Base-by-base conservation (phyloP, 2,113 vertebrate genomes). In the Chaetodon trifascialis region DNA sequence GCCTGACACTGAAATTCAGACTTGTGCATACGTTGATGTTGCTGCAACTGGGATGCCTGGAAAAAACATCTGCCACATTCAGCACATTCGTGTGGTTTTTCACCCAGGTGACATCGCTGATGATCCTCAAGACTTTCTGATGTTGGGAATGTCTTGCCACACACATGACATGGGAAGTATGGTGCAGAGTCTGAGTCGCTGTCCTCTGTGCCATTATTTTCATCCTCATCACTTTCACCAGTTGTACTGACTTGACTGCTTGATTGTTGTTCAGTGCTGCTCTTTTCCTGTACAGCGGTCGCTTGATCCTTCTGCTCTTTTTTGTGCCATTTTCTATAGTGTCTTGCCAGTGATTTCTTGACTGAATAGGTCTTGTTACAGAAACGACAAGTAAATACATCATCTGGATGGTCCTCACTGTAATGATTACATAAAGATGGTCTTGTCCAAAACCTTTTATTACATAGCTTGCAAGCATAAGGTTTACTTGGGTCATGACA, bases 111-210 rank as follows among this genome's bases (percentile, higher is more conserved):
- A 86, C 95, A 96, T 42, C 92, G 88, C 73, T 96, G 95, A 83
- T 96, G 95, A 86, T 96, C 95, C 76, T 95, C 95, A 15, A 96
- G 94, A 60, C 80, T 94, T 88, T 95, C 94, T 7, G 93, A 95
- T 4, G 94, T 95, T 30, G 90, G 52, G 86, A 96, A 96, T 36
- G 95, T 95, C 85, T 96, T 96, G 11, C 95, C 94, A 54, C 95
- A 96, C 25, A 96, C 95, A 58, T 96, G 95, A 58, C 95, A 96
- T 0, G 95, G 95, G 75, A 96, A 96, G 84, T 95, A 96, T 7
- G 95, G 95, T 3, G 95, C 95, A 8, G 94, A 94, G 72, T 95
- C 95, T 0, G 94, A 94, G 46, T 96, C 94, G 14, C 91, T 90
- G 76, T 91, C 89, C n/a, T 65, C 87, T 44, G 62, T 92, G 15